Percentiles rank a stretch among this genome's conserved stretches.
Conservation (phyloP, 2,888 invertebrate species). For the Pachymerium ferrugineum region DNA sequence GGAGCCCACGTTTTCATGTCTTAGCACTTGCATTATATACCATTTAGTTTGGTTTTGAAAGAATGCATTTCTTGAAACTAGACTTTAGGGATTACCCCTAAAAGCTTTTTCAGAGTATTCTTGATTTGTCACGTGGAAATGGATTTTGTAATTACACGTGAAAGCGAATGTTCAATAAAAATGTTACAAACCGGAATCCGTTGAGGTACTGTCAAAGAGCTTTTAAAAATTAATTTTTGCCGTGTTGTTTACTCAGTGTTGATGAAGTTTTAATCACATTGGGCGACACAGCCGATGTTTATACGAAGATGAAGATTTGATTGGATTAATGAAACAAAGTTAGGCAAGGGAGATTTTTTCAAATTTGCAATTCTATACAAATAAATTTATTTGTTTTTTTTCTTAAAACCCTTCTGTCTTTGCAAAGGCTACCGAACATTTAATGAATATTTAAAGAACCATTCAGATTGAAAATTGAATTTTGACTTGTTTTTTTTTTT, state of each 20-base stretch:
- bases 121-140: conserved; percentile 9
- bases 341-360: neutral
- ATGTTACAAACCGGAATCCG: neutral
- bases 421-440: neutral
- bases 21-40: neutral
- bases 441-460: too few species aligned
- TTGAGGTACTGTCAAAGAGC: neutral
- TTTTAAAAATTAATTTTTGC: conserved; percentile 10
- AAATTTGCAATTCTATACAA: neutral
- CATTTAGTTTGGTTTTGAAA: neutral
- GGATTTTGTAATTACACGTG: neutral
- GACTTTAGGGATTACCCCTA: conserved; percentile 11
- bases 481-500: neutral
- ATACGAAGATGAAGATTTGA: neutral
- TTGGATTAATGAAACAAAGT: neutral
- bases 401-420: neutral
- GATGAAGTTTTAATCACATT: conserved; percentile 9
- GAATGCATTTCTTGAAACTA: neutral
- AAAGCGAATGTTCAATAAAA: neutral
- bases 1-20: neutral
- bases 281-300: neutral
- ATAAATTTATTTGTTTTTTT: neutral
- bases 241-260: neutral
- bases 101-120: conserved; percentile 10
- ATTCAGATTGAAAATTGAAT: neutral